Evolutionary conservation across 2,113 vertebrate species (phyloP), one percentile per base, ranked within the genome.

Genomic region (Dunckerocampus dactyliophorus): DNA sequence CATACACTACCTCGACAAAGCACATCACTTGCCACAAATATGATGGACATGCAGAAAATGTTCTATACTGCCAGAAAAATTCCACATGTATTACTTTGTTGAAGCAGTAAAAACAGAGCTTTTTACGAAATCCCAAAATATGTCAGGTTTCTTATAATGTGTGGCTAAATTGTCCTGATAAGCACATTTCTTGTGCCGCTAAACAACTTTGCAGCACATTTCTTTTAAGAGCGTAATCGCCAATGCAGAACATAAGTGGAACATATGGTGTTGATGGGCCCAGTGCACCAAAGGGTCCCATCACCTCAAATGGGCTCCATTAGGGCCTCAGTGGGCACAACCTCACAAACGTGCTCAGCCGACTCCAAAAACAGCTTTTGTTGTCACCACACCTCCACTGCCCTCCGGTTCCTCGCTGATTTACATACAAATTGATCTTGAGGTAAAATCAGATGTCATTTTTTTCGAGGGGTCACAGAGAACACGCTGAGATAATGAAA

Each of bases 361-460:
- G 73, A 85, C 76, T 84, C 79, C 37, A 74, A 76, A 85, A 86
- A 86, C 75, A 81, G 84, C 82, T 84, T 87, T 86, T 87, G 84
- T 84, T 79, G 81, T 78, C 39, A 69, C 84, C 87, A 84, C 69
- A 75, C 77, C 77, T 79, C 78, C n/a, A 60, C 81, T 81, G 82
- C 86, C 83, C 82, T 80, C 75, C 83, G 77, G 81, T 86, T 81
- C 82, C 79, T 83, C 43, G 69, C 87, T 90, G 88, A 91, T 91
- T 91, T 90, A 89, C 90, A 91, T 91, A 90, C 90, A 91, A 91
- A 91, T 91, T 90, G 88, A 90, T 90, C 88, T 90, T 88, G 88
- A 89, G 88, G 88, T 91, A 90, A 43, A 91, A 90, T 90, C 89
- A 90, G 90, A 90, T 89, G 89, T 90, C 87, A 88, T 87, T 88